Evolutionary conservation across 2,888 invertebrate species (phyloP).

Genomic region (Sisyra nigra): DNA sequence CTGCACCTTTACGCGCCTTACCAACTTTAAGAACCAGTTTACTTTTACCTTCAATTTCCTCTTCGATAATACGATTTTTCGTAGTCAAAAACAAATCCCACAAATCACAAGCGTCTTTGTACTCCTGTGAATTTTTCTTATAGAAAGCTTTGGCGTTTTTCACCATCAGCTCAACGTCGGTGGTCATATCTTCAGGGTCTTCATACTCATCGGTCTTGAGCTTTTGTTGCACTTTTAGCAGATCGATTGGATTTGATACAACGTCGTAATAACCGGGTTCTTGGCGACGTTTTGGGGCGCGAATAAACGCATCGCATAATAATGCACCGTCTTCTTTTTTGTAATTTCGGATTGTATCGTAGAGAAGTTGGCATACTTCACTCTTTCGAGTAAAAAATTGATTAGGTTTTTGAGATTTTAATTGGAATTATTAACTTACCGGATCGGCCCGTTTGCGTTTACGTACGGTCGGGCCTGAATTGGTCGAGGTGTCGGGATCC

Average conservation of each 20-base stretch:
- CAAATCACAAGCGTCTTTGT: constrained; percentile 76
- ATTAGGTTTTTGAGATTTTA: neutral
- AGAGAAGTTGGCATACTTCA: constrained; percentile 80
- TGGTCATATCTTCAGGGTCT: constrained; percentile 78
- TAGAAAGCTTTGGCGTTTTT: constrained; percentile 94
- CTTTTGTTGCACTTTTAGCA: constrained; percentile 90
- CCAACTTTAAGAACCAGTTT: constrained; percentile 37
- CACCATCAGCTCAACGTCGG: constrained; percentile 80
- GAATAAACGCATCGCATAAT: constrained; percentile 85
- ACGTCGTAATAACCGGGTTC: constrained; percentile 86
- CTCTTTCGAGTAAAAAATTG: constrained; percentile 33
- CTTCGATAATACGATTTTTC: constrained; percentile 31
- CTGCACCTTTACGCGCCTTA: constrained; percentile 25
- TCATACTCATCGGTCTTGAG: constrained; percentile 94
- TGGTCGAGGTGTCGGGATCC: constrained; percentile 39
- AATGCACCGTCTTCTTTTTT: constrained; percentile 85
- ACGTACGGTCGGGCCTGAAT: constrained; percentile 32
- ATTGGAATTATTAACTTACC: constrained; percentile 30
- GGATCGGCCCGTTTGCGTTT: constrained; percentile 62
- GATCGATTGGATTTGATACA: constrained; percentile 87
- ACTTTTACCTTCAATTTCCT: constrained; percentile 32
- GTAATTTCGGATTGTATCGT: constrained; percentile 77
- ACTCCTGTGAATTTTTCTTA: constrained; percentile 69
- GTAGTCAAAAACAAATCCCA: constrained; percentile 66
- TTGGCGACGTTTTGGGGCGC: constrained; percentile 86